Evolutionary conservation across 2,113 vertebrate genomes (phyloP), one percentile per base, ranked within the genome.

Genomic region (Actinemys pallida): DNA sequence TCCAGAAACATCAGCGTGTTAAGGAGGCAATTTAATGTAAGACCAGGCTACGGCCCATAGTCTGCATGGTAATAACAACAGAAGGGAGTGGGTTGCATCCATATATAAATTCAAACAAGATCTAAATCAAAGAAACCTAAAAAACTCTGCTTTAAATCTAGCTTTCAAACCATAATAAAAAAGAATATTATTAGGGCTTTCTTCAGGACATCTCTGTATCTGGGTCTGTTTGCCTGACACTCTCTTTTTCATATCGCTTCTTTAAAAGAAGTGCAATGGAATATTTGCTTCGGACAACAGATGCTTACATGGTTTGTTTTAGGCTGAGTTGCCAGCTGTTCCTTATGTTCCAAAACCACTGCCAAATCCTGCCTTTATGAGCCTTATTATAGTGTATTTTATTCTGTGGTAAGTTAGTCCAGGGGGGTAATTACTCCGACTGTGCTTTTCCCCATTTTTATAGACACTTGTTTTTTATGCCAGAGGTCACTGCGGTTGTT

Each of bases 291-390:
- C 81, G 62, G 45, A 76, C 79, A 91, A 54, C 72, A 81, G 47
- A 82, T 88, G 84, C 76, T 90, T 86, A 85, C 81, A 85, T 6
- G 16, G 54, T 31, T 94, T 90, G 69, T 93, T 97, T 91, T 89
- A 72, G 88, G 72, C 54, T 49, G 54, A 90, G 56, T 42, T 91
- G 80, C 69, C 96, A 97, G 93, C 82, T 96, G 82, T 95, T 93
- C 93, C 93, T 97, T 90, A 76, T 95, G 89, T 87, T 95, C 76
- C 29, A 31, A 90, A 96, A 93, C n/a, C 50, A 82, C 25, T 86
- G 89, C 90, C 95, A 97, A 92, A 81, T 16, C n/a, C 75, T 90
- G 83, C 56, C 80, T 80, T 89, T 89, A 79, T 0, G 0, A 87
- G 59, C 76, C 50, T 87, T 88, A 47, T 12, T 83, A 42, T 4